Conservation (phyloP, 1,140 invertebrate genomes). For the Drosophila bocki region DNA sequence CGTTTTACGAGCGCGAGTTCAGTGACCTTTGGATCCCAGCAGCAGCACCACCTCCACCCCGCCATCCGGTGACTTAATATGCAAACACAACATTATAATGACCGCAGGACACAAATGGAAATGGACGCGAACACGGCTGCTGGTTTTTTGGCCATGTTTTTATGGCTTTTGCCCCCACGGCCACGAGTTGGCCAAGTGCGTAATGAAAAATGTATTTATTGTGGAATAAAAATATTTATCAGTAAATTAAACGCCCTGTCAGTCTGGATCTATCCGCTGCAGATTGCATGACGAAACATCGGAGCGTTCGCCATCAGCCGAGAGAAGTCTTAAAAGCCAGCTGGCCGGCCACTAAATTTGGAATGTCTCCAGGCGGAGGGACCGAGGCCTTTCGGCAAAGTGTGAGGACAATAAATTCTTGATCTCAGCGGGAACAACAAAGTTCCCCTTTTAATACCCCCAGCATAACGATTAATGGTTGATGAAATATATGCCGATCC, state of each 20-base stretch:
- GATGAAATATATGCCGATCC: conserved; percentile 21
- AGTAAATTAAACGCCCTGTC: conserved; percentile 76
- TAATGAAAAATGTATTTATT: conserved; percentile 78
- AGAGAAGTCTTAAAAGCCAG: conserved; percentile 15
- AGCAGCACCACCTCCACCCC: not conserved
- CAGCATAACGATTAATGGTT: conserved; percentile 22
- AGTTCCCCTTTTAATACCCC: not conserved
- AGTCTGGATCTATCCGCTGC: conserved; percentile 42
- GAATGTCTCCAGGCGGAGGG: conserved; percentile 2
- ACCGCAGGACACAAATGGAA: conserved; percentile 76
- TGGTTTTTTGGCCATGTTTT: conserved; percentile 65
- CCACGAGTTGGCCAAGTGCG: conserved; percentile 68
- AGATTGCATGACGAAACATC: conserved; percentile 65
- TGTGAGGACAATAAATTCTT: conserved; percentile 27
- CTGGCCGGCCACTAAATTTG: conserved; percentile 38
- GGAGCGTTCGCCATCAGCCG: conserved; percentile 25
- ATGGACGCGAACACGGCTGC: conserved; percentile 37
- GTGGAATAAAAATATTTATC: conserved; percentile 78
- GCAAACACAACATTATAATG: conserved; percentile 74
- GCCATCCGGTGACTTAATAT: conserved; percentile 55
- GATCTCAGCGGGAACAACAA: conserved; percentile 28
- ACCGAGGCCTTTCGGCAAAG: conserved; percentile 4
- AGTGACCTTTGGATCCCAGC: conserved; percentile 46
- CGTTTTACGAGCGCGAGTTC: conserved; percentile 73
- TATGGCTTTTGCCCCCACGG: conserved; percentile 57